phyloP scores from a whole-genome alignment of 2,797 vertebrate genomes.

The Aphelocoma californica region DNA sequence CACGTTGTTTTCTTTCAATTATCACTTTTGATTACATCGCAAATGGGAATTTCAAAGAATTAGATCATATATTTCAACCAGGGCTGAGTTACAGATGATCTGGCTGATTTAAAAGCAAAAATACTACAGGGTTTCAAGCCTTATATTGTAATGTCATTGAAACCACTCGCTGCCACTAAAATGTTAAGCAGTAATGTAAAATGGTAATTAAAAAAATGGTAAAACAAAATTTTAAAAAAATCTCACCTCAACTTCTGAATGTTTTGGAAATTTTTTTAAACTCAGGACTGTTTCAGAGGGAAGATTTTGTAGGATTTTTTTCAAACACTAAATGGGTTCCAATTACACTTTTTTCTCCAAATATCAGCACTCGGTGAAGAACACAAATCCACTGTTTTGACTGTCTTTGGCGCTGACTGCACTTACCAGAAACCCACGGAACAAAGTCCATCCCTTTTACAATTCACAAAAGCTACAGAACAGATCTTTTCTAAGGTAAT shows the following conservation, averaged over 20 bases:
- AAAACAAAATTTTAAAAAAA: neutral
- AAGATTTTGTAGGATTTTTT: neutral
- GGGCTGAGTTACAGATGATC: neutral
- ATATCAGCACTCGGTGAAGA: neutral
- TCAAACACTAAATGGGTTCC: neutral
- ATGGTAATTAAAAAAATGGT: neutral
- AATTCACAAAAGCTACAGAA: neutral
- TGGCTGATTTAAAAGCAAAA: neutral
- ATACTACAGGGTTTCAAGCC: neutral
- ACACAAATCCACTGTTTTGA: neutral
- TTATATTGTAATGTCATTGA: neutral
- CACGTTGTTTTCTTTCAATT: neutral
- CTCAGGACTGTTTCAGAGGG: neutral
- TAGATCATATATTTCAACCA: neutral
- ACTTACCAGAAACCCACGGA: neutral
- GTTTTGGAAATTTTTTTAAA: neutral
- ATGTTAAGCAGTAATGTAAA: neutral
- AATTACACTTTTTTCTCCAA: neutral
- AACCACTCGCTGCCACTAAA: neutral
- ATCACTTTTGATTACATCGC: neutral
- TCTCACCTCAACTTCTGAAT: neutral
- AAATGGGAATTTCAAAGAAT: neutral
- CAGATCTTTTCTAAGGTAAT: slow-evolving; percentile 53
- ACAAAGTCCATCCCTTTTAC: slow-evolving; percentile 19
- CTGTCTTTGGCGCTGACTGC: neutral